Evolutionary conservation across 2,888 invertebrate genomes (phyloP).

Genomic region (Heliconius sara): DNA sequence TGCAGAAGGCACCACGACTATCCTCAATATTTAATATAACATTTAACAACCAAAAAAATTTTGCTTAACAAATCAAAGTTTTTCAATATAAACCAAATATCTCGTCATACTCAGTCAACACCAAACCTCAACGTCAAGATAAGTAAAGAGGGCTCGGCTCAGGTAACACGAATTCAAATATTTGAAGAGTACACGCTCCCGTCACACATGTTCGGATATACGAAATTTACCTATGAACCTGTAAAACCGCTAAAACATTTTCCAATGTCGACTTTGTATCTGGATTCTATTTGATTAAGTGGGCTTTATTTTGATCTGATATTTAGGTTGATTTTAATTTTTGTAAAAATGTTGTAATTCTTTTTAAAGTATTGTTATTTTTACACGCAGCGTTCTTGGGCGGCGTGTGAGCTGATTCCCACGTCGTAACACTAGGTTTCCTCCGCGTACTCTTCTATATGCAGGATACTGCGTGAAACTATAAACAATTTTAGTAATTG

Average conservation of each 20-base stretch:
- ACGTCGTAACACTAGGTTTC: too few species aligned
- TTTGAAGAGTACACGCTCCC: conserved; percentile 31
- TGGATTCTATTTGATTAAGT: conserved; percentile 6
- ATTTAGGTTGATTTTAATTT: background rate
- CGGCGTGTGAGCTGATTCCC: too few species aligned
- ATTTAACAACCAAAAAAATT: too few species aligned
- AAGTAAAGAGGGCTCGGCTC: conserved; percentile 35
- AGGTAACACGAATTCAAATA: conserved; percentile 37
- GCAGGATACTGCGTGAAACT: too few species aligned
- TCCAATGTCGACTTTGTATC: conserved; percentile 8
- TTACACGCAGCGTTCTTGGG: too few species aligned
- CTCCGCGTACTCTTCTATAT: too few species aligned
- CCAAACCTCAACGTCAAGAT: conserved; percentile 11
- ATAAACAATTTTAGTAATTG: too few species aligned
- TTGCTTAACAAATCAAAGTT: background rate
- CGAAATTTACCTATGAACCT: conserved; percentile 12
- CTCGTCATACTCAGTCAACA: background rate
- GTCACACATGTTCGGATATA: conserved; percentile 30
- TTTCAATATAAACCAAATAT: background rate
- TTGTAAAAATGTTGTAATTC: background rate
- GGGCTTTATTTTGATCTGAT: conserved; percentile 2
- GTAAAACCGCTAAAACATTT: conserved; percentile 18
- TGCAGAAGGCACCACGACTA: too few species aligned
- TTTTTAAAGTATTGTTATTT: too few species aligned
- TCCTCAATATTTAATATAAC: too few species aligned